A percentile compares a stretch with the other conserved stretches of the same genome.
phyloP scores from a whole-genome alignment of 2,113 vertebrate species.

The Bungarus multicinctus region DNA sequence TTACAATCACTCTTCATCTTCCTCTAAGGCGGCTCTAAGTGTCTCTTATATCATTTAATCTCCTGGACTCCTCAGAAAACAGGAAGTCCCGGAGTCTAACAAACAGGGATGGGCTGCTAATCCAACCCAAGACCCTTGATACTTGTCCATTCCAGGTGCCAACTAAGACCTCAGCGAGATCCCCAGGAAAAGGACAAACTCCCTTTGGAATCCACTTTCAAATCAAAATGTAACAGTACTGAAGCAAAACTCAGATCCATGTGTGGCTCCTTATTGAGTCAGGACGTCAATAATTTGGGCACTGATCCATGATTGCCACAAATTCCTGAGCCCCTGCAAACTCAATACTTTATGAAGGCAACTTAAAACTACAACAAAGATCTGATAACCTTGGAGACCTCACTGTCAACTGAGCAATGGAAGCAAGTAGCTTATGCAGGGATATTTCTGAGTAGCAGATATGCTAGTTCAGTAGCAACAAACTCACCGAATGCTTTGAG shows the following conservation, averaged over 20 bases:
- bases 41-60: not conserved
- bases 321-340: not conserved
- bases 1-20: not conserved
- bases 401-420: not conserved
- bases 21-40: not conserved
- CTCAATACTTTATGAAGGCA: not conserved
- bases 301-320: not conserved
- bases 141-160: not conserved
- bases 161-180: not conserved
- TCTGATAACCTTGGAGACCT: not conserved
- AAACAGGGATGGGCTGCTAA: not conserved
- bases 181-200: not conserved
- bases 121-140: not conserved
- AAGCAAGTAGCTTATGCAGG: not conserved
- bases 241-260: not conserved
- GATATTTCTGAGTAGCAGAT: not conserved
- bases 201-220: not conserved
- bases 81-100: not conserved
- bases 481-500: not conserved
- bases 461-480: not conserved
- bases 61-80: not conserved
- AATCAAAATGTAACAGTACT: not conserved
- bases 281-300: not conserved
- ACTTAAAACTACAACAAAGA: not conserved
- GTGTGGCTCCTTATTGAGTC: not conserved